These are phyloP conservation scores for Anthopleura sola DNA, from an alignment of 64 coral and sea anemone genomes.

Conservation along the genomic window DNA sequence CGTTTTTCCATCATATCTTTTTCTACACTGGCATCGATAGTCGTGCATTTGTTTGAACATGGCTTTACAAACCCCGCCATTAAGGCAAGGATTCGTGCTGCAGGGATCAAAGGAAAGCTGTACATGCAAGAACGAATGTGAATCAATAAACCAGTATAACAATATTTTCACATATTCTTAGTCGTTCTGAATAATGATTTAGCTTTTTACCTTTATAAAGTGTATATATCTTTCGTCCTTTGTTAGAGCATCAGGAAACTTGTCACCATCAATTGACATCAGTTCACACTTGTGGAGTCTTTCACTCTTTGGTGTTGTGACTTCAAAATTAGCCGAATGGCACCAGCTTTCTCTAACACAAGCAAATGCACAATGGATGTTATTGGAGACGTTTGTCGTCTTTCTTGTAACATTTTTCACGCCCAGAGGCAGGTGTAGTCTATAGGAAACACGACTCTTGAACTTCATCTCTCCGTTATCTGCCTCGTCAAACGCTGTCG, in stretches of 20 bases:
- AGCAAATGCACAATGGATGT: background rate
- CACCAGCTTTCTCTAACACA: background rate
- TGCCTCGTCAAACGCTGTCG: background rate
- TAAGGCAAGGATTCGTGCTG: background rate
- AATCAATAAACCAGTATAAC: background rate
- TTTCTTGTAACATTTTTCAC: background rate
- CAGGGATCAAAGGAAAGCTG: background rate
- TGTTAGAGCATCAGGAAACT: background rate
- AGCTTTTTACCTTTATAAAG: background rate
- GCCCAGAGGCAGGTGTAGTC: background rate
- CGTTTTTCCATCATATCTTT: background rate
- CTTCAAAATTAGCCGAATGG: background rate
- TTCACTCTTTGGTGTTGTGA: background rate
- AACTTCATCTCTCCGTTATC: background rate
- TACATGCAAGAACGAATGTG: background rate
- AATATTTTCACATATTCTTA: too few species aligned
- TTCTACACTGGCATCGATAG: background rate
- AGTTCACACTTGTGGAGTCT: background rate
- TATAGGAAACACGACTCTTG: background rate
- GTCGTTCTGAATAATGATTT: background rate
- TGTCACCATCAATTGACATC: background rate
- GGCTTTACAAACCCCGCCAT: background rate
- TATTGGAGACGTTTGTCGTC: background rate
- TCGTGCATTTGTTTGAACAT: background rate
- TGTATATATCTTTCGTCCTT: background rate